Evolutionary conservation across 1,140 invertebrate genomes (phyloP), one percentile per base, ranked within the genome.

Genomic region (Cydia strobilella): DNA sequence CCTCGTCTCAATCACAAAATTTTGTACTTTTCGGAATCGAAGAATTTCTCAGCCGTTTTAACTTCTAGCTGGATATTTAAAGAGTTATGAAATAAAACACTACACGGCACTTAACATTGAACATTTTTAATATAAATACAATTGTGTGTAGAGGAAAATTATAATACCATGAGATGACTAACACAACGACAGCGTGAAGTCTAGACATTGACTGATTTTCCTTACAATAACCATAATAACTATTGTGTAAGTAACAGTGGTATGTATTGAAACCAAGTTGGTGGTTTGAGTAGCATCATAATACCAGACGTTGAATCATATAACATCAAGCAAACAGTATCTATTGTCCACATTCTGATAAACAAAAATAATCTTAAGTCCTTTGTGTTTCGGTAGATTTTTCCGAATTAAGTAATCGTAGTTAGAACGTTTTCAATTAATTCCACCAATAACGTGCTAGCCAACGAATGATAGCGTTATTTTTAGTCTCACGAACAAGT

Each of bases 391-490:
- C 2, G 23, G 25, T 65, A 15, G 25, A 35, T n/a, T 15, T 15
- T 65, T 3, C 27, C 10, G 15, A n/a, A 31, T 65, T 31, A 18
- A 3, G 3, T 65, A n/a, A 35, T n/a, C 12, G 13, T 2, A 65
- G 63, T 65, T 65, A 35, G 1, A 31, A 31, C 63, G 13, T 35
- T 65, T n/a, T 65, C 2, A 65, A 18, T 35, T n/a, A 4, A 31
- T 3, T 13, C 63, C 0, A 39, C 39, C n/a, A 35, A n/a, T n/a
- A n/a, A 18, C 23, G 31, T 15, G n/a, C 31, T 69, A 69, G 65
- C 65, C 65, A 69, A 69, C 31, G 35, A 18, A 39, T 31, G 27
- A 12, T 42, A 69, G 15, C 31, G 13, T 69, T 69, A 69, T 69
- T 35, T 35, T 69, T 69, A 69, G 65, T 18, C n/a, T 18, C 63